phyloP scores from a whole-genome alignment of 2,113 vertebrate genomes.

The Thermophis baileyi region DNA sequence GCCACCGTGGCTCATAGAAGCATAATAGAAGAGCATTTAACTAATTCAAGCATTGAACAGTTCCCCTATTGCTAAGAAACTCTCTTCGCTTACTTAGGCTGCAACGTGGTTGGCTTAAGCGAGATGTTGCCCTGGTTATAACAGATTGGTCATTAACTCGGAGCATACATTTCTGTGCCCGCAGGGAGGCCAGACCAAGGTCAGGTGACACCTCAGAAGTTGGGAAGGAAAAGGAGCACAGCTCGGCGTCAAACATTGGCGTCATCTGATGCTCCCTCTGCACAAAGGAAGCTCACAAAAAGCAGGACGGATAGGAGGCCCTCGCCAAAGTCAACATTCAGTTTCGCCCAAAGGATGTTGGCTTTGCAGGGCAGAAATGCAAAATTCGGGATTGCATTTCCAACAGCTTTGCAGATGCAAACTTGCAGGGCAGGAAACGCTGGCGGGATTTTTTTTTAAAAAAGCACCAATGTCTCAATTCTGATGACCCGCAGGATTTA shows the following conservation, averaged over 20 bases:
- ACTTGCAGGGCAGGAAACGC: neutral
- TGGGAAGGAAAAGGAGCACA: neutral
- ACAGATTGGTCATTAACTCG: slow-evolving; percentile 11
- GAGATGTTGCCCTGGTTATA: neutral
- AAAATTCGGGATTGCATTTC: neutral
- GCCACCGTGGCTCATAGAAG: neutral
- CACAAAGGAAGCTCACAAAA: neutral
- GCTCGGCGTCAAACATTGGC: neutral
- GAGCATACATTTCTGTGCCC: no score
- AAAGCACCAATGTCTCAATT: no score
- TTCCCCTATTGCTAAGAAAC: neutral
- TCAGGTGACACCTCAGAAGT: neutral
- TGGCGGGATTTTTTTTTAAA: neutral
- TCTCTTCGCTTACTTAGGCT: neutral
- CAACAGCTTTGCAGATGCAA: no score
- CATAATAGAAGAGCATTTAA: neutral
- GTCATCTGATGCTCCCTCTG: neutral
- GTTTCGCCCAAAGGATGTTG: neutral
- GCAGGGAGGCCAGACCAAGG: neutral
- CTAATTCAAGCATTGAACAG: neutral
- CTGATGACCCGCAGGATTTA: neutral
- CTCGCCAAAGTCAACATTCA: neutral
- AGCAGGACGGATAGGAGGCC: neutral
- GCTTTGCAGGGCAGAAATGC: neutral
- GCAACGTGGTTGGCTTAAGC: neutral